These are phyloP conservation scores for Chaetorhynchus papuensis DNA, from an alignment of 2,113 vertebrate genomes.

Conservation along the genomic window DNA sequence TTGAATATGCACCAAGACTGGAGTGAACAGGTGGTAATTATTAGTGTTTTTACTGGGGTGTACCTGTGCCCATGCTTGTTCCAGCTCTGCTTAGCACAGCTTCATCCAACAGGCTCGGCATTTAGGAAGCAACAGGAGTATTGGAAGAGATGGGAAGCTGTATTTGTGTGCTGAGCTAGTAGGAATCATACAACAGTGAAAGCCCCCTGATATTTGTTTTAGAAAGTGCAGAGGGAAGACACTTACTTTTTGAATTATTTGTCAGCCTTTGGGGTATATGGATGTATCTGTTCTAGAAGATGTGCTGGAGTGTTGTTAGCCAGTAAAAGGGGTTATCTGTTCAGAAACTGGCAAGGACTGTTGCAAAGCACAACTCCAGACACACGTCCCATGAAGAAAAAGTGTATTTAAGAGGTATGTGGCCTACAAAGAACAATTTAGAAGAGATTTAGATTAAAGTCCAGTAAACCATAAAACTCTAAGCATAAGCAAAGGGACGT, in stretches of 20 bases:
- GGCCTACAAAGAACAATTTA: not conserved
- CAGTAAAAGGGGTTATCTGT: not conserved
- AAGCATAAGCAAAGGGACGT: not conserved
- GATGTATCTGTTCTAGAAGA: not conserved
- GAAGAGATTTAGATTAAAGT: not conserved
- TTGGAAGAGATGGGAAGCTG: not conserved
- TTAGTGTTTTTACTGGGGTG: not conserved
- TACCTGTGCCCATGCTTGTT: not conserved
- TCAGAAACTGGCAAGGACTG: not conserved
- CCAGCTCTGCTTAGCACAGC: not conserved
- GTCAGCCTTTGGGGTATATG: not conserved
- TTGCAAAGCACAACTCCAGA: not conserved
- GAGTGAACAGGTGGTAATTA: not conserved
- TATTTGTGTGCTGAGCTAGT: not conserved
- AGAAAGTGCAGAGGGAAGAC: not conserved
- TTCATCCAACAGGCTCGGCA: not conserved
- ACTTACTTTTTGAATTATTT: not conserved
- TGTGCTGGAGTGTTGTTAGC: not conserved
- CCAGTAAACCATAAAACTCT: not conserved
- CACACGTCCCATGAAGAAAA: not conserved
- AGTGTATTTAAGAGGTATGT: not conserved
- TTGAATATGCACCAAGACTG: not conserved
- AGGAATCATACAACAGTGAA: not conserved
- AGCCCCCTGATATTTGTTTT: constrained; percentile 29
- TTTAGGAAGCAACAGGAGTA: not conserved